A percentile compares a stretch with the other conserved stretches of the same genome.
phyloP scores from a whole-genome alignment of 2,113 vertebrate genomes.

The Oreochromis spilurus region DNA sequence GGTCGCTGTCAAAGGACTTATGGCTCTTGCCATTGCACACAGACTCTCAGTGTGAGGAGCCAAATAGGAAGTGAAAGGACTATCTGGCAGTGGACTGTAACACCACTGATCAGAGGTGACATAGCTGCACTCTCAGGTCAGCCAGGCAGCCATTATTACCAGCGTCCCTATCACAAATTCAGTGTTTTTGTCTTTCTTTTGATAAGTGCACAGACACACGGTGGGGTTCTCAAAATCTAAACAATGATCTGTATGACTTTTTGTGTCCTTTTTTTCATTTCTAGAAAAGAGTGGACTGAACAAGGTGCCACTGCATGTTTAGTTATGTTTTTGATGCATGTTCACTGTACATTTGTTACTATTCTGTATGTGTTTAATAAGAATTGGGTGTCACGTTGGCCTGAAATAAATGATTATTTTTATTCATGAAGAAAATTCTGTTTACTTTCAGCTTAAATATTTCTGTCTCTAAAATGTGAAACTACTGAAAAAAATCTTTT shows the following conservation, averaged over 20 bases:
- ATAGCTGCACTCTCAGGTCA: conserved; percentile 50
- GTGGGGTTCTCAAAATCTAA: neutral
- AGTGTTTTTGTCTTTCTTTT: conserved; percentile 40
- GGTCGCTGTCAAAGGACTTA: conserved; percentile 65
- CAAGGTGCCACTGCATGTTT: neutral
- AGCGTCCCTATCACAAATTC: conserved; percentile 43
- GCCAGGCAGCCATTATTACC: conserved; percentile 39
- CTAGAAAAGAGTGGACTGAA: neutral
- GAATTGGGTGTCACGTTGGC: neutral
- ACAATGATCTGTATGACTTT: neutral
- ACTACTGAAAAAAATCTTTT: neutral
- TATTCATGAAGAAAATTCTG: neutral
- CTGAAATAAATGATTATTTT: neutral
- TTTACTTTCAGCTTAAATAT: neutral
- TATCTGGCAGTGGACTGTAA: conserved; percentile 55
- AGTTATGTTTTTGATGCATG: neutral
- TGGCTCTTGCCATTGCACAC: conserved; percentile 31
- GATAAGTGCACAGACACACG: conserved; percentile 11
- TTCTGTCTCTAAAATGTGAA: neutral
- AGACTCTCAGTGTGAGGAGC: conserved; percentile 44
- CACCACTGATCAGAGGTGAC: conserved; percentile 70
- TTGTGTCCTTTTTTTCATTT: neutral
- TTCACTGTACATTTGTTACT: neutral
- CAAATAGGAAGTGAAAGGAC: conserved; percentile 70
- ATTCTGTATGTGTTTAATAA: neutral